Evolutionary conservation across 1,140 invertebrate genomes (phyloP).

Genomic region (Acromyrmex echinatior): DNA sequence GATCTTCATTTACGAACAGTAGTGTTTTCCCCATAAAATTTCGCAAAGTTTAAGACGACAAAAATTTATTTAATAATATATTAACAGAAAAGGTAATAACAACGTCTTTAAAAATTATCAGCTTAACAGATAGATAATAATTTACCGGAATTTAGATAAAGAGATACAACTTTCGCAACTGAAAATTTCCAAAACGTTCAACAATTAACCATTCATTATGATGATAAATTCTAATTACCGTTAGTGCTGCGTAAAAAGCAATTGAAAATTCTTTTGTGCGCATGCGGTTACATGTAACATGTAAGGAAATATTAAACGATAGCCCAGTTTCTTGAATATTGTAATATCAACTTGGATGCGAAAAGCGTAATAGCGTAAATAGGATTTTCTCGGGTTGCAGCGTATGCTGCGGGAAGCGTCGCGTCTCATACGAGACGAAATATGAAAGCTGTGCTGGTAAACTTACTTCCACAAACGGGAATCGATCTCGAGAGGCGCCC

Average conservation of each 20-base stretch:
- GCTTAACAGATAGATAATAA: neutral
- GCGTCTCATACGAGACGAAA: neutral
- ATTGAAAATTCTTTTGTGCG: neutral
- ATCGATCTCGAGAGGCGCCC: slow-evolving; percentile 23
- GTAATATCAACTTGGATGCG: neutral
- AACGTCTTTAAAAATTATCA: neutral
- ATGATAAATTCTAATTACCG: slow-evolving; percentile 10
- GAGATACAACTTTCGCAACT: neutral
- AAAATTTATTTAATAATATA: slow-evolving; percentile 8
- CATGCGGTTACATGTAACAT: neutral
- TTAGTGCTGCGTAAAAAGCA: neutral
- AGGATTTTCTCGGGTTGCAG: neutral
- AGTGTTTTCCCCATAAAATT: neutral
- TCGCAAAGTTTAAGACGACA: neutral
- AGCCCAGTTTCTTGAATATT: neutral
- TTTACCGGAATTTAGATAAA: neutral
- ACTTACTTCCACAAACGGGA: slow-evolving; percentile 27
- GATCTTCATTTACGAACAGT: neutral
- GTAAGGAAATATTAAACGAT: neutral
- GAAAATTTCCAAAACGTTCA: neutral
- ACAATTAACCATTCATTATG: neutral
- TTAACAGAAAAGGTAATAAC: neutral
- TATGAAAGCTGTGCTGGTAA: neutral
- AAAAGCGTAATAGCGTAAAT: neutral
- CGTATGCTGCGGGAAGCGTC: neutral